These are phyloP conservation scores for Cassiopea andromeda DNA, from an alignment of 30 jellyfish, hydroid and myxozoan species.

Conservation along the genomic window DNA sequence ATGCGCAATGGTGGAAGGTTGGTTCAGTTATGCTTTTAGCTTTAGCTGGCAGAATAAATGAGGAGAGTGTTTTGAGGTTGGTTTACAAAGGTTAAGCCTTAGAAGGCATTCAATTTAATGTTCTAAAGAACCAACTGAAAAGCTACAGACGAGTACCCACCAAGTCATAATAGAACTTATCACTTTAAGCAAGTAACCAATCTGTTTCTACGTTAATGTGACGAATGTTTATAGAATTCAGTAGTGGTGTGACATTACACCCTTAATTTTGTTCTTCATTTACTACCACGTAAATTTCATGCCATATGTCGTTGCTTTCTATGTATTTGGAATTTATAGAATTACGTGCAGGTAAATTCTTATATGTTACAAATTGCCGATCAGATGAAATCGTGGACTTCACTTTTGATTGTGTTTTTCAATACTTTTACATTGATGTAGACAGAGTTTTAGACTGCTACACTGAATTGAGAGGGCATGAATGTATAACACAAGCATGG, in stretches of 20 bases:
- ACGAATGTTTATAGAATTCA: too few species aligned
- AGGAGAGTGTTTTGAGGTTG: too few species aligned
- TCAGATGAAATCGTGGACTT: constrained; percentile 40
- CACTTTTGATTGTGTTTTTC: not conserved
- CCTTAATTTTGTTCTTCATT: not conserved
- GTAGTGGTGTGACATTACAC: not conserved
- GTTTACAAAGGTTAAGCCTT: too few species aligned
- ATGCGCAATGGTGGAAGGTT: too few species aligned
- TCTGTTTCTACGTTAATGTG: not conserved
- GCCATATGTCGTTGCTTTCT: constrained; percentile 35
- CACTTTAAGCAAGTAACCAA: not conserved
- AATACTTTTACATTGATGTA: not conserved
- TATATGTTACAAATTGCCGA: constrained; percentile 31
- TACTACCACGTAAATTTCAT: not conserved
- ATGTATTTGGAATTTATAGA: constrained; percentile 26
- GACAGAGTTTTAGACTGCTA: not conserved
- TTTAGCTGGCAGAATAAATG: too few species aligned
- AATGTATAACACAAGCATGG: too few species aligned
- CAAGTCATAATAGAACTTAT: too few species aligned
- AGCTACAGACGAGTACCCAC: too few species aligned
- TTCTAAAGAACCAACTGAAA: too few species aligned
- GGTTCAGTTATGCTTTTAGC: too few species aligned
- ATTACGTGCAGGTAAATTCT: constrained; percentile 40
- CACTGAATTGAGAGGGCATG: not conserved
- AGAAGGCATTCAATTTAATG: too few species aligned